phyloP scores from a whole-genome alignment of 2,888 invertebrate species.

The Limnephilus auricula region DNA sequence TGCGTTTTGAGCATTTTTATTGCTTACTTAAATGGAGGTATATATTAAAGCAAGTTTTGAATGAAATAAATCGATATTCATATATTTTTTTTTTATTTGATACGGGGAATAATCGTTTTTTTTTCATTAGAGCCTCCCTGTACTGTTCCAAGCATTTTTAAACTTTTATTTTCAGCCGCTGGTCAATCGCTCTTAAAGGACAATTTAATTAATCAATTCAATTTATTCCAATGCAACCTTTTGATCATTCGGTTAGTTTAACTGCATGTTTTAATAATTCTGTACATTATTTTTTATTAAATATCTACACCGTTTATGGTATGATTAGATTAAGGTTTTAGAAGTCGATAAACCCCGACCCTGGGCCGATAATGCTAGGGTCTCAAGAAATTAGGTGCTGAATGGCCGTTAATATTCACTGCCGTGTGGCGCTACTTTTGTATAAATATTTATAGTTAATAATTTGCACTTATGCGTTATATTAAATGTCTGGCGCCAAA shows the following conservation, averaged over 20 bases:
- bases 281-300: slow-evolving; percentile 55
- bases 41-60: too few species aligned
- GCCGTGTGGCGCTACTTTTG: background rate
- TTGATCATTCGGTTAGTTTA: background rate
- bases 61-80: too few species aligned
- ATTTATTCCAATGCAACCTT: background rate
- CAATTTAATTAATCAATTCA: background rate
- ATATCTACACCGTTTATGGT: slow-evolving; percentile 58
- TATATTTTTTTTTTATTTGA: too few species aligned
- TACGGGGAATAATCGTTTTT: too few species aligned
- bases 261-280: background rate
- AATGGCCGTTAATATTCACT: slow-evolving; percentile 16
- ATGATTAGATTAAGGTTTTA: slow-evolving; percentile 29
- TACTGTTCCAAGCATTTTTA: too few species aligned
- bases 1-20: too few species aligned
- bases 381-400: background rate
- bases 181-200: too few species aligned
- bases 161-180: too few species aligned
- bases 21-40: too few species aligned
- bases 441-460: background rate
- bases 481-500: background rate
- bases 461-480: background rate
- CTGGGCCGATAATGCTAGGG: slow-evolving; percentile 45
- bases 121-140: too few species aligned
- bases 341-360: slow-evolving; percentile 12